These are phyloP conservation scores for Drosophila incognita DNA, from an alignment of 2,888 invertebrate genomes.

Conservation along the genomic window DNA sequence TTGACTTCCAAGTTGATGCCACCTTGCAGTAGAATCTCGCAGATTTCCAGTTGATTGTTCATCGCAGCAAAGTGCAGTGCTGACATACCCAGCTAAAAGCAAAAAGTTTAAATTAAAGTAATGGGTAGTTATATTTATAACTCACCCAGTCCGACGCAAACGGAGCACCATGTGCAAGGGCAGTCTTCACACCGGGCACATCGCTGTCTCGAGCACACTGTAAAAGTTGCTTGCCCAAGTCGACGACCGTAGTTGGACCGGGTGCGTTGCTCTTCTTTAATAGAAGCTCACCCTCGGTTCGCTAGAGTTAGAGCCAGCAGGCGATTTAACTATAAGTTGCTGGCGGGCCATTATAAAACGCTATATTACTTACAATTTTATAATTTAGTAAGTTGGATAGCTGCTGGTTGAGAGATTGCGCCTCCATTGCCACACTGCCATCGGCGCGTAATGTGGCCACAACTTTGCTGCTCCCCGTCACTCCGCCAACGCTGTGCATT, in stretches of 20 bases:
- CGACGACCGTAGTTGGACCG: constrained; percentile 86
- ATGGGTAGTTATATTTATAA: neutral
- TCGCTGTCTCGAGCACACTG: constrained; percentile 92
- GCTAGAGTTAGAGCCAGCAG: constrained; percentile 48
- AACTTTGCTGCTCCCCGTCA: constrained; percentile 71
- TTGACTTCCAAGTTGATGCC: constrained; percentile 95
- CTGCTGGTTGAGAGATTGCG: constrained; percentile 59
- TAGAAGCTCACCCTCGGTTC: constrained; percentile 76
- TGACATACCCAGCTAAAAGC: constrained; percentile 92
- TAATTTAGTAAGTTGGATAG: constrained; percentile 78
- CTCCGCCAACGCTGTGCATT: constrained; percentile 70
- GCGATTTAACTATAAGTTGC: neutral
- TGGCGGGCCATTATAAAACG: neutral
- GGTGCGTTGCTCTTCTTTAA: constrained; percentile 56
- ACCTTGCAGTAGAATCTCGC: constrained; percentile 92
- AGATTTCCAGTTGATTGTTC: constrained; percentile 92
- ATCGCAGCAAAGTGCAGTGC: constrained; percentile 94
- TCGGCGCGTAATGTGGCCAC: constrained; percentile 82
- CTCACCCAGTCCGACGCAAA: constrained; percentile 96
- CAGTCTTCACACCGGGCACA: constrained; percentile 89
- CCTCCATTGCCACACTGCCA: constrained; percentile 81
- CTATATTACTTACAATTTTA: constrained; percentile 76
- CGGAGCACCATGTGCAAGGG: constrained; percentile 94
- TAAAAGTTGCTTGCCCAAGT: constrained; percentile 93
- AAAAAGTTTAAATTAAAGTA: neutral